Percentiles rank a stretch among this genome's conserved stretches.
phyloP scores from a whole-genome alignment of 1,140 invertebrate species.

The Frieseomelitta varia region DNA sequence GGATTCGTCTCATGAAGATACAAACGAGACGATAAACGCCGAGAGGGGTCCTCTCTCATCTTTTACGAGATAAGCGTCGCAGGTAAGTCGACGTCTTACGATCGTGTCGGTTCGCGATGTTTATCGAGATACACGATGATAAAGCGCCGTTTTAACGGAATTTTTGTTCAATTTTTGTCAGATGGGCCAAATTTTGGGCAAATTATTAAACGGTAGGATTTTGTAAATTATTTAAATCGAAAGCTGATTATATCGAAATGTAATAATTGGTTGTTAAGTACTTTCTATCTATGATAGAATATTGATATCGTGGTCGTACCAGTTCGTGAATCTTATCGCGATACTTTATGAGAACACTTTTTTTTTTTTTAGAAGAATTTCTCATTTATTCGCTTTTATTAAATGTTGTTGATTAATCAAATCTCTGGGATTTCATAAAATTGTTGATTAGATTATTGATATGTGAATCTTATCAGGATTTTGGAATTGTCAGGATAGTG shows the following conservation, averaged over 20 bases:
- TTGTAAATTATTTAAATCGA: too few species aligned
- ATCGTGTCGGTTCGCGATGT: background rate
- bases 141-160: background rate
- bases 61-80: background rate
- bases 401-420: background rate
- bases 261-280: too few species aligned
- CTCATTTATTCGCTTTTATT: background rate
- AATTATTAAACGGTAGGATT: too few species aligned
- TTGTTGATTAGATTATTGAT: background rate
- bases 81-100: background rate
- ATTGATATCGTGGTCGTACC: background rate
- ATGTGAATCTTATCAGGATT: too few species aligned
- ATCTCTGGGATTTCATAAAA: background rate
- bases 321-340: background rate
- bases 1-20: background rate
- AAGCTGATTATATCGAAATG: too few species aligned
- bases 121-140: background rate
- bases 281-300: background rate
- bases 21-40: slow-evolving; percentile 1
- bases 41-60: background rate
- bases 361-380: background rate
- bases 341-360: background rate
- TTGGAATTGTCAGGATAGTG: background rate
- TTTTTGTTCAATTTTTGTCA: too few species aligned
- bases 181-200: too few species aligned